Evolutionary conservation across 64 coral and sea anemone species (phyloP).

Genomic region (Stichodactyla mertensii): DNA sequence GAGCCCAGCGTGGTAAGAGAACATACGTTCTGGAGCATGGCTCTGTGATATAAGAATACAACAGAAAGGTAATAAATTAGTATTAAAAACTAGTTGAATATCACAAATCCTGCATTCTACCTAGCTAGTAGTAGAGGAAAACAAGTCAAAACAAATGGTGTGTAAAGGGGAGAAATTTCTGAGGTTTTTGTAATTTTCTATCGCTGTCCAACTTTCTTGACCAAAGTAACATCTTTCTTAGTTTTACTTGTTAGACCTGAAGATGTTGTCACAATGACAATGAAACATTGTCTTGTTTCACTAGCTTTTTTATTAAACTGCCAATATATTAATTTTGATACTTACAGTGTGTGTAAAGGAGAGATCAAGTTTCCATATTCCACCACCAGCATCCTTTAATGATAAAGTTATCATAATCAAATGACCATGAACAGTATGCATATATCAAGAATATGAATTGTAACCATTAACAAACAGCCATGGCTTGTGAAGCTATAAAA

Average conservation of each 20-base stretch:
- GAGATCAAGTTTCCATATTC: slow-evolving; percentile 94
- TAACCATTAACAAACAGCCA: too few relatives aligned
- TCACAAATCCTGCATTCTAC: too few relatives aligned
- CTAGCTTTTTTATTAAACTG: background rate
- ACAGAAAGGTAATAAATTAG: background rate
- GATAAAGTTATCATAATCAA: background rate
- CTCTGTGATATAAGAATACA: slow-evolving; percentile 52
- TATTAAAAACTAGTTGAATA: too few relatives aligned
- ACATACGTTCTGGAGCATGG: slow-evolving; percentile 85
- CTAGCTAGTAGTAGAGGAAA: background rate
- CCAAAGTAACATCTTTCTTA: too few relatives aligned
- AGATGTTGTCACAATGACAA: too few relatives aligned
- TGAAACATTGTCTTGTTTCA: background rate
- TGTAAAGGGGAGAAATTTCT: too few relatives aligned
- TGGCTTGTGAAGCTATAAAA: background rate
- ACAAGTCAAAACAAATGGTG: background rate
- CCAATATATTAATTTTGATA: background rate
- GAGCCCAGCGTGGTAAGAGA: slow-evolving; percentile 81
- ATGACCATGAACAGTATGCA: too few relatives aligned
- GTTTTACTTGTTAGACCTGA: too few relatives aligned
- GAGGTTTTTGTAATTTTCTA: too few relatives aligned
- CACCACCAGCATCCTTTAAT: slow-evolving; percentile 85
- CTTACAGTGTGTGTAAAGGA: slow-evolving; percentile 99
- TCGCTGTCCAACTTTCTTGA: too few relatives aligned
- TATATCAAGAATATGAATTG: too few relatives aligned